Percentiles rank a stretch among this genome's conserved stretches.
Evolutionary conservation across 2,113 vertebrate species (phyloP).

Genomic region (Podarcis muralis): DNA sequence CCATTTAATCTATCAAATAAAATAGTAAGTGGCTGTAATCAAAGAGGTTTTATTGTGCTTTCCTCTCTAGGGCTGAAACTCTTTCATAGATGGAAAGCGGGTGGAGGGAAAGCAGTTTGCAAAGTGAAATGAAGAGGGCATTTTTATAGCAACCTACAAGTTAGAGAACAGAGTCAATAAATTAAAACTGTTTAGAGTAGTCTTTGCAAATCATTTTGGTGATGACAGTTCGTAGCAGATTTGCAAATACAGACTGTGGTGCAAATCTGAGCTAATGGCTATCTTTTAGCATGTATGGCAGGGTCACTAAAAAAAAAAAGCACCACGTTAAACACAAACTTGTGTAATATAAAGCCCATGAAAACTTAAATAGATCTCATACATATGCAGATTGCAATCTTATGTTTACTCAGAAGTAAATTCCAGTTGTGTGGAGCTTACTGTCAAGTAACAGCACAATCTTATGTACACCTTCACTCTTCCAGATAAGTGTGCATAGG

Average conservation of each 20-base stretch:
- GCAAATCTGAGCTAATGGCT: neutral
- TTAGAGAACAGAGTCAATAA: slow-evolving; percentile 32
- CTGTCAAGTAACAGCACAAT: neutral
- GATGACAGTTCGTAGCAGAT: neutral
- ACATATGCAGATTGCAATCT: neutral
- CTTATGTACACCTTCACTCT: neutral
- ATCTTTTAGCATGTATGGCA: neutral
- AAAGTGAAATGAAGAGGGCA: slow-evolving; percentile 32
- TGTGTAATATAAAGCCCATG: neutral
- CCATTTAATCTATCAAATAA: slow-evolving; percentile 41
- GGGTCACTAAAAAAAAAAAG: neutral
- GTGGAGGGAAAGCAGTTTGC: neutral
- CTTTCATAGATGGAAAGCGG: slow-evolving; percentile 12
- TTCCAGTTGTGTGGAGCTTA: neutral
- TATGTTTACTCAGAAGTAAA: neutral
- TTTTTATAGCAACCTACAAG: slow-evolving; percentile 20
- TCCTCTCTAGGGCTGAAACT: slow-evolving; percentile 45
- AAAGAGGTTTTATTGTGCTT: slow-evolving; percentile 47
- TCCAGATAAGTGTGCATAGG: neutral
- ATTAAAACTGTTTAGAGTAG: slow-evolving; percentile 29
- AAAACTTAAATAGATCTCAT: neutral
- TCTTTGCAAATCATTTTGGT: neutral
- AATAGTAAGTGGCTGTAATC: slow-evolving; percentile 54
- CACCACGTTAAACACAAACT: neutral
- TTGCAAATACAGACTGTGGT: neutral